A percentile compares a stretch with the other conserved stretches of the same genome.
These are phyloP conservation scores for Masticophis lateralis DNA, from an alignment of 2,797 vertebrate species.

Conservation along the genomic window DNA sequence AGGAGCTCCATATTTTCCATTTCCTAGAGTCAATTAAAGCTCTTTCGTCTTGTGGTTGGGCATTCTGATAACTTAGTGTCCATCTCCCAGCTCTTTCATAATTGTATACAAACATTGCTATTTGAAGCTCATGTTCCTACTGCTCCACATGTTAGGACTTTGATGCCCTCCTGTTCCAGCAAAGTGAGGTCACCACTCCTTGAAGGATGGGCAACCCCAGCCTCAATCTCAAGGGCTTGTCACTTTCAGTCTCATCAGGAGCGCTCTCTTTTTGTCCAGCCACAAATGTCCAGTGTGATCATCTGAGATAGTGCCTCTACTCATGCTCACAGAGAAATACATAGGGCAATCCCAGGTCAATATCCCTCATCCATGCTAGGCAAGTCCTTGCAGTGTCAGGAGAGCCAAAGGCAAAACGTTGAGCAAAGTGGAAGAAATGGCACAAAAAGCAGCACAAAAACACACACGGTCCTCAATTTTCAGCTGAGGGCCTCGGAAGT, in stretches of 20 bases:
- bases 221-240: not conserved
- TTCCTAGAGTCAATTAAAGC: not conserved
- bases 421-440: not conserved
- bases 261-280: not conserved
- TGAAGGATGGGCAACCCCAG: not conserved
- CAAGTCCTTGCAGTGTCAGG: not conserved
- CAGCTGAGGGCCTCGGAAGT: not conserved
- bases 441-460: not conserved
- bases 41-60: not conserved
- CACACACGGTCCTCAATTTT: slow-evolving; percentile 11
- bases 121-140: not conserved
- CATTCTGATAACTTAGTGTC: not conserved
- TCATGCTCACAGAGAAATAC: not conserved
- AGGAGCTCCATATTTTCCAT: not conserved
- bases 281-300: not conserved
- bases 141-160: not conserved
- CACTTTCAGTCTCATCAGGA: not conserved
- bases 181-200: not conserved
- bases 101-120: not conserved
- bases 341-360: not conserved
- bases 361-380: not conserved
- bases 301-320: not conserved
- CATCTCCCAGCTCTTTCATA: not conserved
- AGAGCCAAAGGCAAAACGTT: not conserved
- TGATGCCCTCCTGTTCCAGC: not conserved